Evolutionary conservation across 2,113 vertebrate genomes (phyloP).

Genomic region (human): GRCh38 chr2:179729001-179729500

Average conservation of each 20-base stretch:
- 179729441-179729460: slow-evolving; percentile 25
- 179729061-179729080: slow-evolving; percentile 43
- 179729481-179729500: not conserved
- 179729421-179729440: slow-evolving; percentile 17
- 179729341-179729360: slow-evolving; percentile 19
- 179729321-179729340: slow-evolving; percentile 58
- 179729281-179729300: slow-evolving; percentile 53
- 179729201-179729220: slow-evolving; percentile 68
- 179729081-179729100: slow-evolving; percentile 38
- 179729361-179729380: slow-evolving; percentile 34
- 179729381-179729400: slow-evolving; percentile 40
- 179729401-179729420: slow-evolving; percentile 41
- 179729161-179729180: slow-evolving; percentile 58
- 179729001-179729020: slow-evolving; percentile 1
- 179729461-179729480: not conserved
- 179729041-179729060: slow-evolving; percentile 31
- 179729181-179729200: slow-evolving; percentile 49
- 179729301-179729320: slow-evolving; percentile 63
- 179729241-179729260: slow-evolving; percentile 23
- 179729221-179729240: slow-evolving; percentile 46
- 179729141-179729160: not conserved
- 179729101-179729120: slow-evolving; percentile 51
- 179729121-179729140: not conserved
- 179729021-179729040: not conserved
- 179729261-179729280: slow-evolving; percentile 68